phyloP scores from a whole-genome alignment of 2,113 vertebrate species.

The Ailurus styani region DNA sequence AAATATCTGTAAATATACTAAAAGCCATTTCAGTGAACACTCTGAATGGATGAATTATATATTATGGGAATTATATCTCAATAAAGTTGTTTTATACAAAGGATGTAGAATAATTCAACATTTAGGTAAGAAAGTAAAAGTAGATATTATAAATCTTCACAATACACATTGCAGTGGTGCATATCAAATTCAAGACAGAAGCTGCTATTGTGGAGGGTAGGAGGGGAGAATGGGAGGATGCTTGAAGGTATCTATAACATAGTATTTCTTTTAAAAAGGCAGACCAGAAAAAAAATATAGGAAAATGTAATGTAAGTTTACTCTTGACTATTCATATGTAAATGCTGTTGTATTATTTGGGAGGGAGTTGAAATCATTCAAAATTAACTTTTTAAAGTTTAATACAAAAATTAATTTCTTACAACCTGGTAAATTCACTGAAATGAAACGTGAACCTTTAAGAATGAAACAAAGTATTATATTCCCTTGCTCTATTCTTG shows the following conservation, averaged over 20 bases:
- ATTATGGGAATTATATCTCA: background rate
- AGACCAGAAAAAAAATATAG: background rate
- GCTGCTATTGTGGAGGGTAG: background rate
- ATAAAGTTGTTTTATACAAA: background rate
- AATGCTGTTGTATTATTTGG: background rate
- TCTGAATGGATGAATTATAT: background rate
- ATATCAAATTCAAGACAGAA: background rate
- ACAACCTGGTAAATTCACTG: background rate
- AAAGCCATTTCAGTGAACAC: background rate
- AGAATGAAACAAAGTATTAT: background rate
- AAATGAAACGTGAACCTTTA: background rate
- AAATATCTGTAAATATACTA: background rate
- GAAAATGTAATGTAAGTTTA: background rate
- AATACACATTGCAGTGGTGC: background rate
- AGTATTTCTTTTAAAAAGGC: background rate
- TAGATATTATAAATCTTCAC: background rate
- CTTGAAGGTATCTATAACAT: background rate
- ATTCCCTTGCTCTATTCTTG: background rate
- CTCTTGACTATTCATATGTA: background rate
- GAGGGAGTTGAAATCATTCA: background rate
- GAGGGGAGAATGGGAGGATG: background rate
- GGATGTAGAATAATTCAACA: background rate
- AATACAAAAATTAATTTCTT: background rate
- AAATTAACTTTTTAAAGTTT: background rate
- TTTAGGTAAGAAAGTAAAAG: background rate